Evolutionary conservation across 2,888 invertebrate species (phyloP), one percentile per base, ranked within the genome.

Genomic region (Conops quadrifasciatus): DNA sequence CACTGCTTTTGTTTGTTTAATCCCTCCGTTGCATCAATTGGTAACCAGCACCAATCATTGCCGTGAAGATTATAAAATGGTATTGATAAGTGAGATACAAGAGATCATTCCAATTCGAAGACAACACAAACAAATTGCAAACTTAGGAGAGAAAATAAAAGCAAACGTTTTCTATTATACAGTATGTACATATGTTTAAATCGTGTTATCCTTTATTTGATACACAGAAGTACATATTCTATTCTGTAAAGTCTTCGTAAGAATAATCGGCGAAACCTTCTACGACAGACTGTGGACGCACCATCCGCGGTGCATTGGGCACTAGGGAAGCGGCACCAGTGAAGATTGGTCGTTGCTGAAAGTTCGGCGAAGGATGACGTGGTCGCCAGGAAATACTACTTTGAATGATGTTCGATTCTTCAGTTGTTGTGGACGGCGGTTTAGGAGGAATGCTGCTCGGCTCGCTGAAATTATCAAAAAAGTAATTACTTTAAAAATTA

Each of bases 401-500:
- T n/a, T n/a, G 30, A 28, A 51, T 28, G 15, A 51, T 49, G 2
- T 49, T 24, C 16, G 49, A n/a, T 3, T 64, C 64, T 1, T 49
- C 64, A 51, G 49, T 47, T 49, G 64, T 51, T 28, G 64, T 26
- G 3, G 64, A 51, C 30, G 64, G 51, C 16, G 64, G 64, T 2
- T 49, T 24, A n/a, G 49, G 36, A 21, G 62, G 62, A 1, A 62
- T 24, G 19, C 0, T 3, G 9, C 2, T n/a, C 11, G 21, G 62
- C 15, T 0, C 11, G 13, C 62, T 26, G 5, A 19, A 16, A 30
- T n/a, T 13, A 19, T n/a, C n/a, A n/a, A n/a, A n/a, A n/a, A n/a
- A n/a, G n/a, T n/a, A n/a, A n/a, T n/a, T n/a, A n/a, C n/a, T n/a
- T n/a, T n/a, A n/a, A n/a, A n/a, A n/a, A n/a, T n/a, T n/a, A n/a